phyloP scores from a whole-genome alignment of 2,113 vertebrate genomes.

The Engraulis encrasicolus region DNA sequence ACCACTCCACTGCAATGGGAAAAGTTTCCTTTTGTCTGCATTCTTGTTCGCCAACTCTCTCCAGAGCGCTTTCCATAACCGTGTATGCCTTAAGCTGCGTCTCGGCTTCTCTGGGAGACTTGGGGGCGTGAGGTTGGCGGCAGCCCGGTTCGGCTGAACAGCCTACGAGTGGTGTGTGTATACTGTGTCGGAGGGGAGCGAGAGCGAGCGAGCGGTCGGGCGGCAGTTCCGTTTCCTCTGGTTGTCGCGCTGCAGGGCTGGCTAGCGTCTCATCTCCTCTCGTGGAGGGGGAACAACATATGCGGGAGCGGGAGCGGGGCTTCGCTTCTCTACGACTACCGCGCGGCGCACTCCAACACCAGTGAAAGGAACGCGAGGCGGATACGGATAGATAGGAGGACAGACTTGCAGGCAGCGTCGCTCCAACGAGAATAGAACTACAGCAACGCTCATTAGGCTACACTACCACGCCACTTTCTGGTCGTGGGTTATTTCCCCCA shows the following conservation, averaged over 20 bases:
- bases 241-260: not conserved
- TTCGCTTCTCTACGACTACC: no score
- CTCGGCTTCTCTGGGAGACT: not conserved
- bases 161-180: no score
- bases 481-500: not conserved
- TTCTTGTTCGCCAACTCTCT: not conserved
- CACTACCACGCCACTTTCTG: not conserved
- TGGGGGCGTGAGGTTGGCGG: not conserved
- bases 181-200: not conserved
- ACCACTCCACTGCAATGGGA: not conserved
- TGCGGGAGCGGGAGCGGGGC: not conserved
- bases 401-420: not conserved
- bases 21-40: not conserved
- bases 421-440: not conserved
- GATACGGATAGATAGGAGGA: not conserved
- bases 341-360: no score
- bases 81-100: not conserved
- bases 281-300: not conserved
- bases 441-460: no score
- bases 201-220: no score
- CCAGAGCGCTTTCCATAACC: not conserved
- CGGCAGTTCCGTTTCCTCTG: conserved; percentile 47
- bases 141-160: not conserved
- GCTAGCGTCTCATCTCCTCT: not conserved
- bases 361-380: not conserved